phyloP scores from a whole-genome alignment of 2,113 vertebrate species.

The Excalfactoria chinensis region DNA sequence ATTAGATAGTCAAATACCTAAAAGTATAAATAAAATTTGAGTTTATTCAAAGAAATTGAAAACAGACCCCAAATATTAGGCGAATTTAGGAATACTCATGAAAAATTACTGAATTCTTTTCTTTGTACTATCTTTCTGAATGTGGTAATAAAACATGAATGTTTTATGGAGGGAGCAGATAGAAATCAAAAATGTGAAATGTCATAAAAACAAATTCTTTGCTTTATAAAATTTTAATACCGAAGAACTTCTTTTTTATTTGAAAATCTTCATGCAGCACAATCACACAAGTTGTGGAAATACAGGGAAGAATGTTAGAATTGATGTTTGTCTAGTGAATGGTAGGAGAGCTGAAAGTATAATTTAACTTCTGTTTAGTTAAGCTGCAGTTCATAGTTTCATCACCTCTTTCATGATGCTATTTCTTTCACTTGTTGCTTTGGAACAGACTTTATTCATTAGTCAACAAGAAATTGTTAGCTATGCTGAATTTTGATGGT shows the following conservation, averaged over 20 bases:
- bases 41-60: not conserved
- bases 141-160: not conserved
- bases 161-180: not conserved
- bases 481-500: not conserved
- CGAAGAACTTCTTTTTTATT: not conserved
- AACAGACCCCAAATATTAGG: not conserved
- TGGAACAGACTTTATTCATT: slow-evolving; percentile 21
- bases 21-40: not conserved
- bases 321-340: not conserved
- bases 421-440: not conserved
- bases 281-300: not conserved
- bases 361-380: not conserved
- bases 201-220: not conserved
- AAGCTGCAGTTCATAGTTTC: not conserved
- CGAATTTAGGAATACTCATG: not conserved
- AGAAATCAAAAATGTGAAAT: not conserved
- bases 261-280: not conserved
- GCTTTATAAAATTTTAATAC: not conserved
- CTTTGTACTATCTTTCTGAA: not conserved
- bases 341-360: not conserved
- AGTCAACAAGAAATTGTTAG: slow-evolving; percentile 28
- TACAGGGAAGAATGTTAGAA: not conserved
- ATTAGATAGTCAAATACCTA: not conserved
- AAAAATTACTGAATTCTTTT: not conserved
- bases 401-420: not conserved